Evolutionary conservation across 2,888 invertebrate genomes (phyloP).

Genomic region (Chaitophorus viminalis): DNA sequence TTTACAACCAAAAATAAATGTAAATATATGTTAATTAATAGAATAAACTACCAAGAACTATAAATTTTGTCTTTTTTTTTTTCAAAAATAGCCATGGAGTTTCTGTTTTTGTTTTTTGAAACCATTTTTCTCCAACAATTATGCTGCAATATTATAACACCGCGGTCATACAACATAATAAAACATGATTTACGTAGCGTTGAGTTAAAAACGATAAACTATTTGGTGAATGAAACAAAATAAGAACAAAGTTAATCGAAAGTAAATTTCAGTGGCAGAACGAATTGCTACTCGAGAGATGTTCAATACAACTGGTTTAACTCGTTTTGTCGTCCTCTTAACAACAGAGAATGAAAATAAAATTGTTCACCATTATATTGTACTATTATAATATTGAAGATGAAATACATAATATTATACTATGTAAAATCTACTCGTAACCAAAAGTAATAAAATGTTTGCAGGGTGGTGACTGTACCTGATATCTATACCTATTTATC

Average conservation of each 20-base stretch:
- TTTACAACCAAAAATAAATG: background rate
- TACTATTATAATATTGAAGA: constrained; percentile 3
- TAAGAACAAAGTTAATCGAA: background rate
- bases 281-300: constrained; percentile 1
- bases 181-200: background rate
- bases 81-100: too few species aligned
- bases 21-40: background rate
- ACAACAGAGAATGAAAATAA: background rate
- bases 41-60: background rate
- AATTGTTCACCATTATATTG: background rate
- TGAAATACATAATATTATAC: constrained; percentile 1
- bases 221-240: background rate
- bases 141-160: background rate
- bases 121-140: background rate
- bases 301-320: constrained; percentile 33
- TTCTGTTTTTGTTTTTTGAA: background rate
- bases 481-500: too few species aligned
- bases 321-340: constrained; percentile 8
- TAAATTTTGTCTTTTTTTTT: too few species aligned
- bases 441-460: background rate
- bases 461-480: too few species aligned
- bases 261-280: constrained; percentile 4
- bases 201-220: background rate
- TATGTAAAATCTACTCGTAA: background rate
- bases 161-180: background rate